These are phyloP conservation scores for Bembecia ichneumoniformis DNA, from an alignment of 2,888 invertebrate species.

Conservation along the genomic window DNA sequence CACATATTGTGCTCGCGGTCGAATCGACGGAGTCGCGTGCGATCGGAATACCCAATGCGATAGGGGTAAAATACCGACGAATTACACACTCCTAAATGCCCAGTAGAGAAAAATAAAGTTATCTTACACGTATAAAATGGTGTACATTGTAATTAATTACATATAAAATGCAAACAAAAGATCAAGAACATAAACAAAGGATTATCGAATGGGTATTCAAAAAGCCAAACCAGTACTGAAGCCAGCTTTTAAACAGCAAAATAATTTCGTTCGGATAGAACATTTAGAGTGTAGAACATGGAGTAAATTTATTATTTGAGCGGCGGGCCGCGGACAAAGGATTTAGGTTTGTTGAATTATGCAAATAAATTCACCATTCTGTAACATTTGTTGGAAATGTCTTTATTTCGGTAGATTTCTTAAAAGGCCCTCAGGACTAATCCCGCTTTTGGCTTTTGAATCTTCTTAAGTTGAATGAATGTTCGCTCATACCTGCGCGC, in stretches of 20 bases:
- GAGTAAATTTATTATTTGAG: conserved; percentile 68
- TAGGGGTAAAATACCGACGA: conserved; percentile 43
- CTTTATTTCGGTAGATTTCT: conserved; percentile 67
- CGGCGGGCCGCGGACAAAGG: conserved; percentile 63
- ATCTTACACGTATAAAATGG: background rate
- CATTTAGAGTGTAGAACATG: conserved; percentile 57
- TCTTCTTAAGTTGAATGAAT: conserved; percentile 39
- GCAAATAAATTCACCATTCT: conserved; percentile 71
- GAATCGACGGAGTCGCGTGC: conserved; percentile 55
- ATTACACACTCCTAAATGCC: conserved; percentile 26
- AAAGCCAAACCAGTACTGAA: conserved; percentile 3
- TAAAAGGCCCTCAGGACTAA: conserved; percentile 57
- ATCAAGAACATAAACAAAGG: background rate
- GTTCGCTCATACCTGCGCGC: conserved; percentile 31
- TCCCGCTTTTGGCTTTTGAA: conserved; percentile 52
- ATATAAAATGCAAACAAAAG: background rate
- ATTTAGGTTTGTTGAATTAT: conserved; percentile 69
- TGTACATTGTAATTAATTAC: background rate
- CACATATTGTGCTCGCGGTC: conserved; percentile 64
- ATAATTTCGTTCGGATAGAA: conserved; percentile 61
- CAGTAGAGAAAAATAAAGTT: conserved; percentile 20
- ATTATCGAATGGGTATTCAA: background rate
- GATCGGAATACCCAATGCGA: conserved; percentile 60
- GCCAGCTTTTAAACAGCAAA: conserved; percentile 48
- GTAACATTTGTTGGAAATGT: conserved; percentile 71